These are phyloP conservation scores for Athalia rosae DNA, from an alignment of 2,888 invertebrate species.

Conservation along the genomic window DNA sequence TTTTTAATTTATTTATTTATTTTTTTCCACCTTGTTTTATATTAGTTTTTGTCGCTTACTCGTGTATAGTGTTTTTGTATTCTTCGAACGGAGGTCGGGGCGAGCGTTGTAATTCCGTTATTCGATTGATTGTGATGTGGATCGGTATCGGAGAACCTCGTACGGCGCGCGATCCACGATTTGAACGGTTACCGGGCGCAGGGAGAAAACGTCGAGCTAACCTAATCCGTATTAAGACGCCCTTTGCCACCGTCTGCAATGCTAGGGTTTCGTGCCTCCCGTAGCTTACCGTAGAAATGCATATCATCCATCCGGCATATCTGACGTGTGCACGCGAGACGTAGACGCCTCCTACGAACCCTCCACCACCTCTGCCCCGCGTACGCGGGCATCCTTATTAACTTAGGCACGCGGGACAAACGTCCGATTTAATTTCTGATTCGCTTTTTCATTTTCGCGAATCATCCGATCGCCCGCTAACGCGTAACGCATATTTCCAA, in stretches of 20 bases:
- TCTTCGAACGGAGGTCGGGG: too few species aligned
- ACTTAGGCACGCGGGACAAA: conserved; percentile 58
- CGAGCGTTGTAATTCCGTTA: too few species aligned
- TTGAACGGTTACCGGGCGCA: neutral
- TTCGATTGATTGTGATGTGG: neutral
- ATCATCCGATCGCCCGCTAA: neutral
- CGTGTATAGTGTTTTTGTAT: too few species aligned
- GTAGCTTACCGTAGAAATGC: conserved; percentile 71
- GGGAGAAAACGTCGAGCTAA: conserved; percentile 1
- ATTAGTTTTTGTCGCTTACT: too few species aligned
- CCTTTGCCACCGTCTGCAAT: conserved; percentile 44
- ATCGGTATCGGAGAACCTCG: neutral
- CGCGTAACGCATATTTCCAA: too few species aligned
- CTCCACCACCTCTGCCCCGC: conserved; percentile 51
- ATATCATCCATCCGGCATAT: conserved; percentile 69
- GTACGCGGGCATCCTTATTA: conserved; percentile 59
- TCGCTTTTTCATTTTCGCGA: conserved; percentile 29
- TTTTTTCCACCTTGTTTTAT: too few species aligned
- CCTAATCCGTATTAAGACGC: conserved; percentile 43
- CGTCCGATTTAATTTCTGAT: conserved; percentile 66
- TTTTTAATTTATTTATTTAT: too few species aligned
- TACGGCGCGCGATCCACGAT: neutral
- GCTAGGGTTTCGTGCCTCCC: conserved; percentile 64
- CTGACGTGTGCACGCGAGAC: conserved; percentile 67
- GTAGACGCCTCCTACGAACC: conserved; percentile 52